Evolutionary conservation across 2,113 vertebrate genomes (phyloP), one percentile per base, ranked within the genome.

Genomic region (Microtus montanus): DNA sequence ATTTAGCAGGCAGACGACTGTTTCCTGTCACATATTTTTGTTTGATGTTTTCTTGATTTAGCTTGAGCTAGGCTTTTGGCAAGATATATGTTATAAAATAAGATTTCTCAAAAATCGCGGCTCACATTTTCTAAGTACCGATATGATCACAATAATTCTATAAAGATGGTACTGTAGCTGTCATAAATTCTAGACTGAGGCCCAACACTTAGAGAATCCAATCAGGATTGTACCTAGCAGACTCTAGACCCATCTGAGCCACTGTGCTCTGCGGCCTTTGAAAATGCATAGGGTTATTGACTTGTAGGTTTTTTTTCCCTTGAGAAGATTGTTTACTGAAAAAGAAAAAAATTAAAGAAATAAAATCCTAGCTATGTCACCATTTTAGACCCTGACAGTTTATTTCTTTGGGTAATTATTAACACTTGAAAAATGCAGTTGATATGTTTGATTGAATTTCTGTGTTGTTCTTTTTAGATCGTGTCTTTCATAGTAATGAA

Each of bases 401-500:
- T 95, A 64, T 64, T 93, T 88, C 75, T 94, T 90, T 80, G 35
- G 9, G 28, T 24, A 85, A 54, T n/a, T 95, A 35, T 52, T 90
- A 33, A 71, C 90, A 93, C 13, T 11, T 61, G 91, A 33, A 83
- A 92, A 92, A 87, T 20, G 11, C 12, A 58, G 24, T 92, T 85
- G 44, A 86, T 93, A 82, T 83, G 8, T 79, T 92, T 94, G 64
- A 28, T 68, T 93, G 83, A 93, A 88, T 26, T 54, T 73, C 5
- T 86, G 35, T 74, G 0, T 83, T 79, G 0, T 87, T 58, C 47
- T 98, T 96, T 96, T 80, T 96, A 99, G 99, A 99, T 98, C 98
- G 98, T 77, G 99, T 99, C 38, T 99, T 99, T 98, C 97, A 98
- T 12, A 98, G 99, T 3, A 97, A 97, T 1, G 99, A 99, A 98